phyloP scores from a whole-genome alignment of 1,140 invertebrate species.

The Micrasema minimum region DNA sequence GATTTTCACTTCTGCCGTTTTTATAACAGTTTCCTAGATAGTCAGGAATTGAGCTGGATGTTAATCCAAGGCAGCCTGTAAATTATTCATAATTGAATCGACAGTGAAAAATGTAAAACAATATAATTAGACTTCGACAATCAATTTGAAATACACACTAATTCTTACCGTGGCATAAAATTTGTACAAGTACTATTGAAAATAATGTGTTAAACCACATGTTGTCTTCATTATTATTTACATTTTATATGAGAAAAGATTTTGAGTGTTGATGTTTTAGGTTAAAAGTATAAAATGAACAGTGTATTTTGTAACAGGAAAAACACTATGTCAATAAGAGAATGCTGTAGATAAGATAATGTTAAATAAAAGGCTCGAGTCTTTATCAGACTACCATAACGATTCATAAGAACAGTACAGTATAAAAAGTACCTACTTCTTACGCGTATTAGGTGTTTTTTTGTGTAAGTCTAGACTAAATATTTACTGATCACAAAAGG shows the following conservation, averaged over 20 bases:
- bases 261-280: not conserved
- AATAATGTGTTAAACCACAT: conserved; percentile 10
- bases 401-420: too few relatives aligned
- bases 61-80: conserved; percentile 26
- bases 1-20: conserved; percentile 37
- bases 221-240: conserved; percentile 20
- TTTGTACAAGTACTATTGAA: too few relatives aligned
- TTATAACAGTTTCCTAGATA: conserved; percentile 48
- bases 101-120: too few relatives aligned
- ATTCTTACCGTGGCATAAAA: not conserved
- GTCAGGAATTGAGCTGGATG: conserved; percentile 45
- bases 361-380: conserved; percentile 4
- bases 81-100: not conserved
- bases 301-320: conserved; percentile 1
- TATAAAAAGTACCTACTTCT: too few relatives aligned
- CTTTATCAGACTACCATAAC: conserved; percentile 5
- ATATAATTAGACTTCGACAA: too few relatives aligned
- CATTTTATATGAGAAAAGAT: conserved; percentile 21
- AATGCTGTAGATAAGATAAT: conserved; percentile 23
- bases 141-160: not conserved
- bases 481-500: too few relatives aligned
- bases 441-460: too few relatives aligned
- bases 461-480: too few relatives aligned
- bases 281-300: conserved; percentile 1
- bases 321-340: conserved; percentile 19